Conservation (phyloP, 2,888 invertebrate species). For the Alentia gelatinosa region DNA sequence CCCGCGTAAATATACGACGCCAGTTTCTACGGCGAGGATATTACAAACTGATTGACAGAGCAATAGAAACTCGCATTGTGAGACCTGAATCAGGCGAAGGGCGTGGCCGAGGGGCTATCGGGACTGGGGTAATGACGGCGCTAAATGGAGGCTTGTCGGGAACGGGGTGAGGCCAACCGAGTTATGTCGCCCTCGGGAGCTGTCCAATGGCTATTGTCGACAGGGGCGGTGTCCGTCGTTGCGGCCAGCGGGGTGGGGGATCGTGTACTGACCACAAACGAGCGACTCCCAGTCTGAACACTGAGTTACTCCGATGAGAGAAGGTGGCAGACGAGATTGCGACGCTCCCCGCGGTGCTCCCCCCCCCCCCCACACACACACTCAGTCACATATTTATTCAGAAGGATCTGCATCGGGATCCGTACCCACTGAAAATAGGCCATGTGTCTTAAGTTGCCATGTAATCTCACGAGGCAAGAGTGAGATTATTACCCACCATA, state of each 20-base stretch:
- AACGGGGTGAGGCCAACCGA: neutral
- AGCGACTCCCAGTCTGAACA: neutral
- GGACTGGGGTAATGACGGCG: neutral
- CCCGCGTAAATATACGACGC: neutral
- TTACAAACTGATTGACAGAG: neutral
- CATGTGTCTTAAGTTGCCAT: too few relatives aligned
- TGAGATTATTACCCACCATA: too few relatives aligned
- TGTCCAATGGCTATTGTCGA: conserved; percentile 27
- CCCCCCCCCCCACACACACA: too few relatives aligned
- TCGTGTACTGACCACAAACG: conserved; percentile 13
- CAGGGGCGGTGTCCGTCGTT: neutral
- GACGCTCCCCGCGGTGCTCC: too few relatives aligned
- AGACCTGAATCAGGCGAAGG: neutral
- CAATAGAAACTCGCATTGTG: neutral
- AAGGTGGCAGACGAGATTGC: neutral
- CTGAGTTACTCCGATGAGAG: neutral
- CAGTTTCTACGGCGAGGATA: neutral
- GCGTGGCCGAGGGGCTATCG: neutral
- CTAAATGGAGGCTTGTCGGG: conserved; percentile 1
- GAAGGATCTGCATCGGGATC: too few relatives aligned
- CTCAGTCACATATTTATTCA: too few relatives aligned
- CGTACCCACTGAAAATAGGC: too few relatives aligned
- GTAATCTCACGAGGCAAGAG: too few relatives aligned
- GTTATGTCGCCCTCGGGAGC: conserved; percentile 8
- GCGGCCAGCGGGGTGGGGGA: neutral